phyloP scores from a whole-genome alignment of 2,888 invertebrate species.

The Zygothrica quintamaculata region DNA sequence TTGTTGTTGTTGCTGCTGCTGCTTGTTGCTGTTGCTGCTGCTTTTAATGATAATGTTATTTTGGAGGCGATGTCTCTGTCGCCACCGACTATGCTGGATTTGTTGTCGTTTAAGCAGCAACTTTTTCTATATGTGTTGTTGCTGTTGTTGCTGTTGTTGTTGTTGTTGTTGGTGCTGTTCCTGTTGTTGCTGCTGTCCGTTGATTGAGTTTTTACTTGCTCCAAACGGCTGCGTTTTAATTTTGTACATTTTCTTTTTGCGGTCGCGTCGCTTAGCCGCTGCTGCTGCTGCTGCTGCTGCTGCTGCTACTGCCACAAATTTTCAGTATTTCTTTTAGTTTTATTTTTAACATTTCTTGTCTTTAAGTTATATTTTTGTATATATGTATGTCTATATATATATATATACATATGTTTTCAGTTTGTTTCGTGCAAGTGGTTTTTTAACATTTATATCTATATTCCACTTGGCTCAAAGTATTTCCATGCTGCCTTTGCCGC shows the following conservation, averaged over 20 bases:
- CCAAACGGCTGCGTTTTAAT: conserved; percentile 73
- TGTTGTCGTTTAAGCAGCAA: conserved; percentile 49
- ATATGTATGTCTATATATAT: no score
- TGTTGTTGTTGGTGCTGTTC: conserved; percentile 19
- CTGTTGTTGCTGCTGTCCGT: conserved; percentile 26
- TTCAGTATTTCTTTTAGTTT: conserved; percentile 62
- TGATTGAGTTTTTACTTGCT: conserved; percentile 64
- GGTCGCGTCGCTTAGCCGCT: conserved; percentile 42
- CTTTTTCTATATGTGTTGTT: conserved; percentile 44
- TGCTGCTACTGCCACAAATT: conserved; percentile 53
- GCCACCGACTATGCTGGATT: conserved; percentile 52
- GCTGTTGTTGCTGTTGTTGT: conserved; percentile 16
- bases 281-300: conserved; percentile 15
- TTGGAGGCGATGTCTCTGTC: conserved; percentile 42
- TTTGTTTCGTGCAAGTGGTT: conserved; percentile 62
- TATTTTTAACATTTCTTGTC: conserved; percentile 73
- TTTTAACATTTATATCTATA: conserved; percentile 46
- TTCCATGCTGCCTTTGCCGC: conserved; percentile 48
- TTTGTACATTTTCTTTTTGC: conserved; percentile 64
- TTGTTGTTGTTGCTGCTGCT: conserved; percentile 21
- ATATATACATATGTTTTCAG: conserved; percentile 74
- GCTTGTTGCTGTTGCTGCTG: conserved; percentile 32
- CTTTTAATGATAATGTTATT: conserved; percentile 57
- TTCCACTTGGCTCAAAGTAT: conserved; percentile 59
- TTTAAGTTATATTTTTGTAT: no score